These are phyloP conservation scores for Pachypanchax playfairii DNA, from an alignment of 2,113 vertebrate species.

Conservation along the genomic window DNA sequence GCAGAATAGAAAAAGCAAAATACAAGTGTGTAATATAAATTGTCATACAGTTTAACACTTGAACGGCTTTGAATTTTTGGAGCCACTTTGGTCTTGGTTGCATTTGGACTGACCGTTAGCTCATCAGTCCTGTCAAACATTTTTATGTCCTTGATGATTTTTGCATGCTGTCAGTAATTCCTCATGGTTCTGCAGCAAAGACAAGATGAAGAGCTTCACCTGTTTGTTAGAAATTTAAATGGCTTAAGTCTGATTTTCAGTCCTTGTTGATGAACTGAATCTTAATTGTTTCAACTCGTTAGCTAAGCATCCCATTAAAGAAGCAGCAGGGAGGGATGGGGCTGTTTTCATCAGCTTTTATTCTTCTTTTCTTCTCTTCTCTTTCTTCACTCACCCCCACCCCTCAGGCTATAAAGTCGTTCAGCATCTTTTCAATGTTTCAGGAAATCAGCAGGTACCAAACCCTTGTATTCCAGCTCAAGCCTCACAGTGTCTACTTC, in stretches of 20 bases:
- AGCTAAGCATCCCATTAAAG: constrained; percentile 5
- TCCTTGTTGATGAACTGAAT: constrained; percentile 2
- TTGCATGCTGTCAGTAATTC: constrained; percentile 21
- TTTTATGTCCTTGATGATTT: constrained; percentile 43
- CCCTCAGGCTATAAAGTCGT: constrained; percentile 7
- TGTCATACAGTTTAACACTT: no score
- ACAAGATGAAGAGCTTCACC: constrained; percentile 19
- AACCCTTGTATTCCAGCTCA: constrained; percentile 23
- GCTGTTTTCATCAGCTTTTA: background rate
- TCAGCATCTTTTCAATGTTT: constrained; percentile 14
- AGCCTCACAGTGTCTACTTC: constrained; percentile 36
- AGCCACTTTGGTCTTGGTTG: no score
- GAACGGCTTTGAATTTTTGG: no score
- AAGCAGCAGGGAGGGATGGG: background rate
- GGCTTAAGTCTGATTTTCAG: constrained; percentile 4
- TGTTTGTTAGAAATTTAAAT: constrained; percentile 10
- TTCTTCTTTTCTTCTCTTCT: background rate
- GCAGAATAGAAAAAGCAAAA: no score
- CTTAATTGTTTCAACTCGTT: constrained; percentile 23
- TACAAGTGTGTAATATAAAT: no score
- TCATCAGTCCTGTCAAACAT: constrained; percentile 3
- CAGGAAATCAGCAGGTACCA: constrained; percentile 45
- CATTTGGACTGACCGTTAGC: no score
- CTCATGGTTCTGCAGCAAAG: constrained; percentile 11
- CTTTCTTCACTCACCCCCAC: constrained; percentile 16